Percentiles rank a stretch among this genome's conserved stretches.
These are phyloP conservation scores for Menura novaehollandiae DNA, from an alignment of 2,113 vertebrate species.

Conservation along the genomic window DNA sequence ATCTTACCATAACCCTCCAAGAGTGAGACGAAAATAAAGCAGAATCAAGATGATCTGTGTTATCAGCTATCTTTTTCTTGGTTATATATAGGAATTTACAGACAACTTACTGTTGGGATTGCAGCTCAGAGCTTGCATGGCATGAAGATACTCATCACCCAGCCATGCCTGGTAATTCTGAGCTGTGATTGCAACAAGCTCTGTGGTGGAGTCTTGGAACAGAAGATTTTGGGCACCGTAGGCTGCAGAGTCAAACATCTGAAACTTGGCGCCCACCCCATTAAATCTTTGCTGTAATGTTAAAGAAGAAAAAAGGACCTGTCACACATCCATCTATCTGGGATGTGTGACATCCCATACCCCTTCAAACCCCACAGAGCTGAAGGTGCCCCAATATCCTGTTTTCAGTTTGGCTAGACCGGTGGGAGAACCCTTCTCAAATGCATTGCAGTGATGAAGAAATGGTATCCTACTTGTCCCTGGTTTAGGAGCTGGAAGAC, in stretches of 20 bases:
- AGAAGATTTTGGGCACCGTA: constrained; percentile 77
- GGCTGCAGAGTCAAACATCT: constrained; percentile 80
- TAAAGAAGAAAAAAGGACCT: neutral
- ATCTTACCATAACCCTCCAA: neutral
- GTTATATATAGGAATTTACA: neutral
- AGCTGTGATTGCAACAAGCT: constrained; percentile 65
- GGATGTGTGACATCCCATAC: neutral
- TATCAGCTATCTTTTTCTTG: neutral
- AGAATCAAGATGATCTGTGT: neutral
- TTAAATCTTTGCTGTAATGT: constrained; percentile 68
- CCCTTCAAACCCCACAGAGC: neutral
- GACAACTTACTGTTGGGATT: constrained; percentile 72
- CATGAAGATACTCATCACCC: constrained; percentile 77
- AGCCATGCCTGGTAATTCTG: constrained; percentile 85
- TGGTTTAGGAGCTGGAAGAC: constrained; percentile 81
- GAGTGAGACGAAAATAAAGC: neutral
- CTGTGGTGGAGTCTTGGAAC: constrained; percentile 81
- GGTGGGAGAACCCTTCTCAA: neutral
- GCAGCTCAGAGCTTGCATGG: constrained; percentile 84
- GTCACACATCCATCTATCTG: neutral
- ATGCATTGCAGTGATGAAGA: neutral
- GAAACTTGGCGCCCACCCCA: constrained; percentile 71
- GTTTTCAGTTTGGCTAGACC: neutral
- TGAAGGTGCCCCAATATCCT: neutral
- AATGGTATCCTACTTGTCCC: constrained; percentile 75